Evolutionary conservation across 2,113 vertebrate genomes (phyloP).

Genomic region (Raja brachyura): DNA sequence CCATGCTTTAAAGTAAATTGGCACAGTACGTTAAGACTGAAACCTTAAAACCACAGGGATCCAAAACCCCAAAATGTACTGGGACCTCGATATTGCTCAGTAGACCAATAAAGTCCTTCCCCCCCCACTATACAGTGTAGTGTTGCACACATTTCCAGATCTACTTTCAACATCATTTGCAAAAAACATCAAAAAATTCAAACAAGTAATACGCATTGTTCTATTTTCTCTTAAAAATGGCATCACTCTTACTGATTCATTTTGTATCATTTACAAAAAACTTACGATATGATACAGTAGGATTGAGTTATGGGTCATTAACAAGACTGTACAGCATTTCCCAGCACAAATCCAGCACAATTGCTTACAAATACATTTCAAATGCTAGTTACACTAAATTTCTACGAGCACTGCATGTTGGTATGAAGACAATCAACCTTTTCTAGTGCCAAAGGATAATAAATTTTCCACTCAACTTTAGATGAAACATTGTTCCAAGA

Average conservation of each 20-base stretch:
- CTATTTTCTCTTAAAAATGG: conserved; percentile 3
- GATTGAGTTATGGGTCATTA: conserved; percentile 28
- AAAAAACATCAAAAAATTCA: conserved; percentile 37
- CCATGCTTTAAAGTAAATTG: neutral
- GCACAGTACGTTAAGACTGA: neutral
- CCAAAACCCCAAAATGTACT: neutral
- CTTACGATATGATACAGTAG: conserved; percentile 35
- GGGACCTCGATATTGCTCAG: neutral
- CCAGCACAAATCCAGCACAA: conserved; percentile 11
- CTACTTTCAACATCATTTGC: conserved; percentile 30
- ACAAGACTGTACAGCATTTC: conserved; percentile 36
- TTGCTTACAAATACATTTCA: conserved; percentile 34
- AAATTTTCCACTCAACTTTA: neutral
- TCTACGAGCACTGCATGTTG: conserved; percentile 25
- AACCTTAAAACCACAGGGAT: neutral
- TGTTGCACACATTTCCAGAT: conserved; percentile 28
- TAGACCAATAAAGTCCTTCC: conserved; percentile 5
- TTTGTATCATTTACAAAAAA: conserved; percentile 38
- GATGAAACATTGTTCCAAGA: neutral
- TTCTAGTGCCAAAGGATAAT: neutral
- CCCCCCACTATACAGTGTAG: conserved; percentile 28
- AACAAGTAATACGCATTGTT: conserved; percentile 31
- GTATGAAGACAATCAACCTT: conserved; percentile 3
- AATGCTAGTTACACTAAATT: conserved; percentile 34
- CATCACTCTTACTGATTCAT: conserved; percentile 33